Base-by-base conservation (phyloP, 2,888 invertebrate genomes). In the Stomorhina lunata region DNA sequence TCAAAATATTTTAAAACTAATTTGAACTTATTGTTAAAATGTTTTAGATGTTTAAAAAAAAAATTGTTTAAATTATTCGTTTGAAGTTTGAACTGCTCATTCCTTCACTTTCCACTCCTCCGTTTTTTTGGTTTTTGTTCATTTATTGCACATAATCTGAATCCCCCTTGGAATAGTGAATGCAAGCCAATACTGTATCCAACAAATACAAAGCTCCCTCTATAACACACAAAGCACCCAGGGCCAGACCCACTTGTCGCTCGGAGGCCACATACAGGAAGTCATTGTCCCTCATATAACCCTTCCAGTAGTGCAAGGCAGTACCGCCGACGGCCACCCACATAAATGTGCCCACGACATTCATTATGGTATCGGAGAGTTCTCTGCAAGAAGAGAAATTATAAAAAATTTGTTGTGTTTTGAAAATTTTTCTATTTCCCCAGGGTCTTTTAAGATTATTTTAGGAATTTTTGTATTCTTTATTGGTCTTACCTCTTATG, bases 251-350 rank as follows among this genome's bases (percentile, higher is more conserved):
- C 37, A 95, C 94, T 92, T 95, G 95, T 92, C 95, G 93, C 90
- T 96, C 96, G 0, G 95, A 93, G 66, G 95, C 94, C 1, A 95
- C 94, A 86, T 94, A 93, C 80, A 94, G 92, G 90, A 93, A 95
- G 89, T 95, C 95, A 87, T 96, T 94, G 88, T 96, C 96, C 17
- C 94, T 93, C 90, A 95, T 94, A 92, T 96, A 97, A 0, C 97
- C 96, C 79, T 95, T 94, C 96, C 97, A 97, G 92, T 97, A 97
- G 91, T 97, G 96, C 20, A 97, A 92, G 0, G 96, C 96, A 25
- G 96, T 96, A 0, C 95, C 96, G 1, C 96, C 97, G 53, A 96
- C 95, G 0, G 96, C 95, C 15, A 97, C 92, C 94, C 96, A 97
- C 92, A 97, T 92, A 91, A 97, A 94, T 84, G 95, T 94, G 0